Evolutionary conservation across 2,113 vertebrate species (phyloP), one percentile per base, ranked within the genome.

Genomic region (Neodontobutis hainanensis): DNA sequence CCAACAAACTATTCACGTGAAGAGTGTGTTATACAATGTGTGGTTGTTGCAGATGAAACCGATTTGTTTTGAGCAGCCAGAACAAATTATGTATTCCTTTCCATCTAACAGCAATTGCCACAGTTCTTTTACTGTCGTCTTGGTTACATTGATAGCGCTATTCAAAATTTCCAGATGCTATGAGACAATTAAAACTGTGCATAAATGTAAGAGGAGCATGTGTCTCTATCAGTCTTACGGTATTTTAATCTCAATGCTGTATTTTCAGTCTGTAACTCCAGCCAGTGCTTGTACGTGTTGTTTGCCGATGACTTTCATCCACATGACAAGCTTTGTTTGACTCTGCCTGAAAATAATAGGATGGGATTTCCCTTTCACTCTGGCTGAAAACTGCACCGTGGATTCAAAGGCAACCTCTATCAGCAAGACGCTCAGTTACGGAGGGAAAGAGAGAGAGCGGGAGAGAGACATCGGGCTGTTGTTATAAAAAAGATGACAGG

Each of bases 321-420:
- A 45, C 60, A 61, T 72, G 49, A 71, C 71, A 76, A 63, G 50
- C 44, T 73, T 82, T 78, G 38, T 76, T 69, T 83, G 66, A 72
- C 62, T 68, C 43, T 27, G 32, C 35, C 60, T 77, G 73, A 50
- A 73, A 75, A 87, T 78, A 84, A 79, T 64, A 66, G 81, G 68
- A 74, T 84, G 84, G 62, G 82, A 80, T 78, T 84, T 85, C 76
- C 55, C 70, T 49, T 81, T 70, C 44, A 72, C 43, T 52, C 27
- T 15, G 71, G 42, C 48, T 72, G 70, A 79, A 74, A 84, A 72
- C n/a, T 40, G 63, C 52, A 67, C 61, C 57, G 10, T 47, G 61
- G 65, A 89, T 83, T 87, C 62, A 88, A 84, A 85, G 57, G 56
- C 56, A 61, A 56, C 45, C 56, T 74, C 75, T 69, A 57, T 77